These are phyloP conservation scores for Panurus biarmicus DNA, from an alignment of 2,113 vertebrate genomes.

Conservation along the genomic window DNA sequence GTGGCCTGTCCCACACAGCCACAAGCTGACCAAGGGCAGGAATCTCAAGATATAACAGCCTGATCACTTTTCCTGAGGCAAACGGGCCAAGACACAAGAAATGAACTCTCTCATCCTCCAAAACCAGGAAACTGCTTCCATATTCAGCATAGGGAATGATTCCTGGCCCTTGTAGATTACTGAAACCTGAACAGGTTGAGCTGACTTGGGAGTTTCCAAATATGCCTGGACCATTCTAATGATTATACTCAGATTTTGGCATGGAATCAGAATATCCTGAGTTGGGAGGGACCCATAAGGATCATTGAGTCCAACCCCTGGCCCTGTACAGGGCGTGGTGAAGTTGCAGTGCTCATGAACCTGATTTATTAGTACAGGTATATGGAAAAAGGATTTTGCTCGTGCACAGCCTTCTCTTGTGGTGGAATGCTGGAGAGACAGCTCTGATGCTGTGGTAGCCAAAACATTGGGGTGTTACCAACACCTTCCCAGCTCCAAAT, in stretches of 20 bases:
- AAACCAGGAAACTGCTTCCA: neutral
- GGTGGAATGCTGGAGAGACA: neutral
- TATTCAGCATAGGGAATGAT: neutral
- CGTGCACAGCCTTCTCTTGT: neutral
- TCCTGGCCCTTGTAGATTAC: too few species aligned
- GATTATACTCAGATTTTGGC: neutral
- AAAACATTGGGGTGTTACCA: neutral
- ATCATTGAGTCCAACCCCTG: neutral
- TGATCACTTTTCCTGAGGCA: neutral
- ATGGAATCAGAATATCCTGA: neutral
- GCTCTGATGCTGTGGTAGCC: neutral
- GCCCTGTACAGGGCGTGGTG: neutral
- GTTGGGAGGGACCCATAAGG: neutral
- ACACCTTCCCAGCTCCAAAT: neutral
- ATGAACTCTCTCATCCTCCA: neutral
- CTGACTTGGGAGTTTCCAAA: neutral
- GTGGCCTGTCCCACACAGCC: neutral
- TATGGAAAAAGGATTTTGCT: neutral
- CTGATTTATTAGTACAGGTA: neutral
- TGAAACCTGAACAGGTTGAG: neutral
- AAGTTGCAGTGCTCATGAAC: neutral
- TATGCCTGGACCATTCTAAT: neutral
- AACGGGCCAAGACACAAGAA: neutral
- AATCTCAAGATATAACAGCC: neutral
- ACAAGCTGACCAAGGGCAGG: neutral